Evolutionary conservation across 1,140 invertebrate species (phyloP).

Genomic region (Anoplolepis gracilipes): DNA sequence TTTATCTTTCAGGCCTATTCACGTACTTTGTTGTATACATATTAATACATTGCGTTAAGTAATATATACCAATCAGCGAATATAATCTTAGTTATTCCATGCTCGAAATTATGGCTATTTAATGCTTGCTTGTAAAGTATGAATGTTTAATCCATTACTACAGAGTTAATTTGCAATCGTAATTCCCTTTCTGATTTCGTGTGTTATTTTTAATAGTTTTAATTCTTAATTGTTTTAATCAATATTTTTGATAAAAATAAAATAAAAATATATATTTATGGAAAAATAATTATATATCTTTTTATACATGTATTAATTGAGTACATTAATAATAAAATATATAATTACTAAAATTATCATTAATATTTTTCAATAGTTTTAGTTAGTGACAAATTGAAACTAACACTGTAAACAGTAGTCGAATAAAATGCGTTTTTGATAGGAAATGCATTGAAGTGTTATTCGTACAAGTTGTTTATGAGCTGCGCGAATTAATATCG

Average conservation of each 20-base stretch:
- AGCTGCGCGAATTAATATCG: constrained; percentile 7
- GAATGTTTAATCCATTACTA: neutral
- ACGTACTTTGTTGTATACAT: neutral
- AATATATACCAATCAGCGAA: constrained; percentile 8
- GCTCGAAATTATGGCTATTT: neutral
- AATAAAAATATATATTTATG: too few species aligned
- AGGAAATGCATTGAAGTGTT: neutral
- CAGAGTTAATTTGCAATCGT: neutral
- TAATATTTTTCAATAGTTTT: neutral
- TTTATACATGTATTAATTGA: too few species aligned
- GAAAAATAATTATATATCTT: too few species aligned
- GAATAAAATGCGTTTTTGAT: neutral
- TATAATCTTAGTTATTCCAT: constrained; percentile 16
- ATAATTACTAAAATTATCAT: constrained; percentile 1
- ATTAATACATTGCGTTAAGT: constrained; percentile 23
- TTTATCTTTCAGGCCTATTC: neutral
- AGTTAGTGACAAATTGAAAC: neutral
- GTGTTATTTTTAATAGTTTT: too few species aligned
- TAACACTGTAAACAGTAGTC: neutral
- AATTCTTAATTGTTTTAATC: neutral
- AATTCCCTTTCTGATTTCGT: too few species aligned
- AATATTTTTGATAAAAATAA: neutral
- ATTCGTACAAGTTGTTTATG: neutral
- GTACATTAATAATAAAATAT: too few species aligned
- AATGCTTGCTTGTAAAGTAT: neutral